Percentiles rank a stretch among this genome's conserved stretches.
These are phyloP conservation scores for Brachyhypopomus occidentalis DNA, from an alignment of 2,113 vertebrate species.

Conservation along the genomic window DNA sequence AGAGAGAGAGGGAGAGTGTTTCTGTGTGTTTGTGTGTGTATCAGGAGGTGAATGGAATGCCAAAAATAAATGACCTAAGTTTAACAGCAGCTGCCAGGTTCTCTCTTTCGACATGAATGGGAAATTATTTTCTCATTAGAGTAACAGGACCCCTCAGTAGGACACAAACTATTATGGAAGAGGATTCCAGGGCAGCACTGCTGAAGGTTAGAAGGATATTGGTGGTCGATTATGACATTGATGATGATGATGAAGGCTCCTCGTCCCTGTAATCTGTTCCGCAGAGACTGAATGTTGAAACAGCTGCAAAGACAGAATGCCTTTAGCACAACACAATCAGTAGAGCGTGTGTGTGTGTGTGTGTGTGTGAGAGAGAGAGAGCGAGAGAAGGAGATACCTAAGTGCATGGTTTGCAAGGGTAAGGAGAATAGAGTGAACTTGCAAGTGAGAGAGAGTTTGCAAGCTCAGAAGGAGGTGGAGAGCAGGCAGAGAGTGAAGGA, in stretches of 20 bases:
- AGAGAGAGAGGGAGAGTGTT: constrained; percentile 25
- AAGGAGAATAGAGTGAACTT: neutral
- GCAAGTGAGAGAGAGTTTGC: neutral
- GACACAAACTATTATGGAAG: constrained; percentile 25
- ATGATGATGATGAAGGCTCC: constrained; percentile 33
- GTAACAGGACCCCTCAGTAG: neutral
- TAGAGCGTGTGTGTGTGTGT: constrained; percentile 15
- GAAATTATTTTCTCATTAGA: constrained; percentile 4
- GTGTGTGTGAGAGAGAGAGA: constrained; percentile 13
- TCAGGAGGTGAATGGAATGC: constrained; percentile 25
- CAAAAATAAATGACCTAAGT: constrained; percentile 31
- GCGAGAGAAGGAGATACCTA: neutral
- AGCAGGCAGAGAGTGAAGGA: neutral
- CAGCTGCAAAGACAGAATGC: constrained; percentile 34
- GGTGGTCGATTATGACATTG: neutral
- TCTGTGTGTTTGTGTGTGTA: constrained; percentile 19
- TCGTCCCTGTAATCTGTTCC: constrained; percentile 46
- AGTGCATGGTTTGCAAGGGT: constrained; percentile 8
- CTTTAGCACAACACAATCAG: constrained; percentile 26
- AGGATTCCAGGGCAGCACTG: constrained; percentile 10
- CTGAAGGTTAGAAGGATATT: constrained; percentile 44
- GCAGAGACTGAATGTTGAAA: constrained; percentile 29
- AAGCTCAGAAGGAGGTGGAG: neutral
- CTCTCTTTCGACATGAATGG: neutral
- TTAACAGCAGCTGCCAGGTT: constrained; percentile 13